phyloP scores from a whole-genome alignment of 2,797 vertebrate genomes.

The Macroramphosus scolopax region DNA sequence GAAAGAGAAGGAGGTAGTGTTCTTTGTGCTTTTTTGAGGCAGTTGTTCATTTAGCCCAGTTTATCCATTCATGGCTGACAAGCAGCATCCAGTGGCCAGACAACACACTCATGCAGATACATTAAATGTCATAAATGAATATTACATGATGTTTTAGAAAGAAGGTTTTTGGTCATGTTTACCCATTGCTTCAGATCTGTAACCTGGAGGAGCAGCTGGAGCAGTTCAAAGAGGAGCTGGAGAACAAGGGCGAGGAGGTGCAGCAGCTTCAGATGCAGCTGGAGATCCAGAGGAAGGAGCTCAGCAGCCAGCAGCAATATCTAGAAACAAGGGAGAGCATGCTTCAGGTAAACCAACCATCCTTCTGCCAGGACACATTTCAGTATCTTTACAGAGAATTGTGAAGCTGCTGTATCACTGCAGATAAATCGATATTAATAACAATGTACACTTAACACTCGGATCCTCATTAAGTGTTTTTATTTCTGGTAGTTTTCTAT shows the following conservation, averaged over 20 bases:
- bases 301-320: slow-evolving; percentile 86
- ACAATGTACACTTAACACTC: too few relatives aligned
- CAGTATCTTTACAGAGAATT: not conserved
- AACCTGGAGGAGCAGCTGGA: slow-evolving; percentile 98
- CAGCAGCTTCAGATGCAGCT: slow-evolving; percentile 98
- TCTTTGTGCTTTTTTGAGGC: slow-evolving; percentile 1
- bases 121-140: too few relatives aligned
- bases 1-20: slow-evolving; percentile 93
- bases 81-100: too few relatives aligned
- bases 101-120: too few relatives aligned
- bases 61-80: not conserved
- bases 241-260: slow-evolving; percentile 98
- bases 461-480: too few relatives aligned
- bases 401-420: not conserved
- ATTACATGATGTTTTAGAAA: too few relatives aligned
- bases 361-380: too few relatives aligned
- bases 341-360: slow-evolving; percentile 80
- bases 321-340: slow-evolving; percentile 85
- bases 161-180: too few relatives aligned
- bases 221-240: slow-evolving; percentile 95
- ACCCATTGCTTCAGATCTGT: slow-evolving; percentile 77
- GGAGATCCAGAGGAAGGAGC: slow-evolving; percentile 94
- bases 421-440: too few relatives aligned
- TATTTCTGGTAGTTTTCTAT: too few relatives aligned
- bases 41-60: not conserved